Evolutionary conservation across 2,888 invertebrate species (phyloP), one percentile per base, ranked within the genome.

Genomic region (Eumerus sabulonum): DNA sequence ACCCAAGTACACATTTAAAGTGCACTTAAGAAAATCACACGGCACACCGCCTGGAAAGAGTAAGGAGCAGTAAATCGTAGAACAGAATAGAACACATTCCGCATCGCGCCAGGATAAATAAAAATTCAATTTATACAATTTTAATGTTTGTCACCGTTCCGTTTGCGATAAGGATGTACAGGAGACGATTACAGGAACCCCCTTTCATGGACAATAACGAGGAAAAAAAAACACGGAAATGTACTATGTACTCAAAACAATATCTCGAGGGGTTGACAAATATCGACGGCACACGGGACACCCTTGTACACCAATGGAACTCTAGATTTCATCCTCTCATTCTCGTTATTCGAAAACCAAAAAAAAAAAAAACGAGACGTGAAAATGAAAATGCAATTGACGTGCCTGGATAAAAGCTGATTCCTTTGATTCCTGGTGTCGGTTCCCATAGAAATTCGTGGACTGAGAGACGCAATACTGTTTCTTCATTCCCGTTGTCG

Each of bases 221-320:
- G n/a, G n/a, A n/a, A n/a, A n/a, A n/a, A n/a, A n/a, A n/a, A n/a
- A n/a, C n/a, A n/a, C n/a, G n/a, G n/a, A n/a, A n/a, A 2, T 27
- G 7, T 27, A 27, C 27, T 27, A 27, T 27, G 27, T 27, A 53
- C 38, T 27, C 45, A 36, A 60, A 72, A 50, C 64, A 79, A 73
- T 74, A 74, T 74, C 63, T 74, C 54, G 74, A 79, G 79, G 79
- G 79, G 79, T 68, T 64, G 68, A 74, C 73, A 79, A 74, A 79
- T 79, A 74, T 59, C 57, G 18, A 47, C 40, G 38, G 36, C 36
- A 50, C 36, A 16, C 40, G 14, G 35, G 54, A 40, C 27, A 57
- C 36, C 40, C 40, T 44, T 14, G 27, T 13, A 16, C 42, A 27
- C 36, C 44, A 17, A 56, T 18, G 62, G 67, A 68, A 73, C 57